Evolutionary conservation across 1,140 invertebrate species (phyloP), one percentile per base, ranked within the genome.

Genomic region (Bombus picipes): DNA sequence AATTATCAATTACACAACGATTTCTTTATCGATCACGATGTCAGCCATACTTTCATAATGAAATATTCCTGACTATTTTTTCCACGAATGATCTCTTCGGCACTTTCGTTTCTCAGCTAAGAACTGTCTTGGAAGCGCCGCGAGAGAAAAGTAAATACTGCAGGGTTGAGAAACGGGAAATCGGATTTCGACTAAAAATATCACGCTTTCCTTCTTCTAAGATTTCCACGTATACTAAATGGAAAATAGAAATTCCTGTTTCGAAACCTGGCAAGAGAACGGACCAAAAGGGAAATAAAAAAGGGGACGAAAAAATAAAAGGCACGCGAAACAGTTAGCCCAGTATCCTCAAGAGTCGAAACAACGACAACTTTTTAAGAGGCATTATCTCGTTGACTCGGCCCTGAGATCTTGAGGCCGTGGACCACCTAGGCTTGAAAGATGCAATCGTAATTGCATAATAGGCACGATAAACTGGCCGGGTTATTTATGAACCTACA

Each of bases 381-480:
- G 87, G 70, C 85, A 81, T 74, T 89, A 90, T 92, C 92, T 93
- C 76, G 89, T 82, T 88, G 76, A 79, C 86, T 82, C 86, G 87
- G 77, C 73, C 76, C 70, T 39, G 59, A 47, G 83, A 89, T 91
- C 89, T 90, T 87, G 90, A 92, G 76, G 79, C 79, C 41, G 78
- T 28, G 90, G 94, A 94, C 93, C 93, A 94, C 93, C 92, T 91
- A 93, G 86, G 92, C 88, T 87, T 76, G 88, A 91, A 82, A 94
- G 94, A 94, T 94, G 93, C 92, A 94, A 95, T 95, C 94, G 92
- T 94, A 95, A 94, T 94, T 95, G 94, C 93, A 94, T 94, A 94
- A 95, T 94, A 94, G 91, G 90, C 87, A 85, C 87, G 92, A 91
- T 93, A 92, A 94, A 93, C 93, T 93, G 91, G 90, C 90, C 89